phyloP scores from a whole-genome alignment of 2,113 vertebrate species.

The Genyomyrus donnyi region DNA sequence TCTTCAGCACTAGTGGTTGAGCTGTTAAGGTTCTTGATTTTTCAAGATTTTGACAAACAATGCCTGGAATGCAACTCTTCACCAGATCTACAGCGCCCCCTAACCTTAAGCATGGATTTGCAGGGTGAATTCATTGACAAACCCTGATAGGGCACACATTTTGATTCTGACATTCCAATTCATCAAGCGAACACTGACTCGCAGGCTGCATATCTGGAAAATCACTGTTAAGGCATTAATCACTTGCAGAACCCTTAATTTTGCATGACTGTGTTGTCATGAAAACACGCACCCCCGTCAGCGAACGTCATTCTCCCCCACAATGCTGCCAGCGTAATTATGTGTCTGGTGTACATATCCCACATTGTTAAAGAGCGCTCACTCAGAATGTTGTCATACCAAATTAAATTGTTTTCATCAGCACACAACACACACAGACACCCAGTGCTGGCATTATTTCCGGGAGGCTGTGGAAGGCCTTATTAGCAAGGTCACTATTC shows the following conservation, averaged over 20 bases:
- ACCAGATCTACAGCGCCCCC: not conserved
- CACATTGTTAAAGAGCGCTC: not conserved
- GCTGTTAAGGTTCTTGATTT: not conserved
- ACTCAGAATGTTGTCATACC: conserved; percentile 2
- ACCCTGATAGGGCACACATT: not conserved
- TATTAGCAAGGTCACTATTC: not conserved
- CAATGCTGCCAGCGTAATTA: conserved; percentile 5
- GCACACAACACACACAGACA: not conserved
- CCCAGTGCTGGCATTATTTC: not conserved
- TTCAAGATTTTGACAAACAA: not conserved
- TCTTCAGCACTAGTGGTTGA: not conserved
- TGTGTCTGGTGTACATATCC: not conserved
- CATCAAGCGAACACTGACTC: not conserved
- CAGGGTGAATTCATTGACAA: not conserved
- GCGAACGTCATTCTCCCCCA: not conserved
- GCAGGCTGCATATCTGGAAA: not conserved
- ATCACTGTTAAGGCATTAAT: not conserved
- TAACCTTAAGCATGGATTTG: not conserved
- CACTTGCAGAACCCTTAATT: not conserved
- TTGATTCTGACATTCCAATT: not conserved
- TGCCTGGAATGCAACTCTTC: not conserved
- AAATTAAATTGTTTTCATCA: conserved; percentile 2
- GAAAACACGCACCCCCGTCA: not conserved
- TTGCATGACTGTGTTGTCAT: not conserved
- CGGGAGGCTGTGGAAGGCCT: not conserved